A percentile compares a stretch with the other conserved stretches of the same genome.
phyloP scores from a whole-genome alignment of 1,140 invertebrate species.

The Alviniconcha marisindica region DNA sequence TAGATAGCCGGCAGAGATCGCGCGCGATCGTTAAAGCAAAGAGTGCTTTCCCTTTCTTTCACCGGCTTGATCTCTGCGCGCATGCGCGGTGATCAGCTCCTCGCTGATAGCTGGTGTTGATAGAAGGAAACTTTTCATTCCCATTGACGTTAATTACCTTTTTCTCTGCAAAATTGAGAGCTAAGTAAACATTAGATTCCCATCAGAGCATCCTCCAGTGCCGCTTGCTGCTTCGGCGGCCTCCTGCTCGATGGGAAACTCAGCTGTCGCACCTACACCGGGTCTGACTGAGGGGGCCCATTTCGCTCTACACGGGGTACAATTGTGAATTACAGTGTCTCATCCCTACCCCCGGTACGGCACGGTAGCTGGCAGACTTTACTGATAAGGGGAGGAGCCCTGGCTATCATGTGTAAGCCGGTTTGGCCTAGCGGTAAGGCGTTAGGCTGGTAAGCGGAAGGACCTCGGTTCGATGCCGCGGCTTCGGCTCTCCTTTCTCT shows the following conservation, averaged over 20 bases:
- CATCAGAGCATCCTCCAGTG: slow-evolving; percentile 25
- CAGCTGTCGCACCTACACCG: slow-evolving; percentile 10
- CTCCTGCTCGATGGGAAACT: slow-evolving; percentile 18
- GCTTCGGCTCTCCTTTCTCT: too few relatives aligned
- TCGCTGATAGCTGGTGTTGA: slow-evolving; percentile 31
- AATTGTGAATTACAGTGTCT: too few relatives aligned
- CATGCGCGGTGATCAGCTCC: slow-evolving; percentile 24
- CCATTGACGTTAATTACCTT: slow-evolving; percentile 42
- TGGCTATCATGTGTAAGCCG: background rate
- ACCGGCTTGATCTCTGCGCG: slow-evolving; percentile 7
- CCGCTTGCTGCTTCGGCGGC: background rate
- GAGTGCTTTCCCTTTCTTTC: slow-evolving; percentile 7
- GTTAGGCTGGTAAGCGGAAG: background rate
- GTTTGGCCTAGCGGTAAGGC: background rate
- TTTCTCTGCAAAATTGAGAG: slow-evolving; percentile 40
- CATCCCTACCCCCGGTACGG: background rate
- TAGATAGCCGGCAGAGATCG: slow-evolving; percentile 30
- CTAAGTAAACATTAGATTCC: slow-evolving; percentile 38
- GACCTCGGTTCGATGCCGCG: too few relatives aligned
- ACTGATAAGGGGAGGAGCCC: background rate
- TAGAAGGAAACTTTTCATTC: slow-evolving; percentile 35
- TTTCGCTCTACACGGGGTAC: too few relatives aligned
- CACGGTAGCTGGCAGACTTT: background rate
- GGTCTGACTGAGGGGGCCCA: too few relatives aligned
- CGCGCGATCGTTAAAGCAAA: slow-evolving; percentile 14